Conservation (phyloP, 30 jellyfish, hydroid and myxozoan genomes). For the Catostylus mosaicus region DNA sequence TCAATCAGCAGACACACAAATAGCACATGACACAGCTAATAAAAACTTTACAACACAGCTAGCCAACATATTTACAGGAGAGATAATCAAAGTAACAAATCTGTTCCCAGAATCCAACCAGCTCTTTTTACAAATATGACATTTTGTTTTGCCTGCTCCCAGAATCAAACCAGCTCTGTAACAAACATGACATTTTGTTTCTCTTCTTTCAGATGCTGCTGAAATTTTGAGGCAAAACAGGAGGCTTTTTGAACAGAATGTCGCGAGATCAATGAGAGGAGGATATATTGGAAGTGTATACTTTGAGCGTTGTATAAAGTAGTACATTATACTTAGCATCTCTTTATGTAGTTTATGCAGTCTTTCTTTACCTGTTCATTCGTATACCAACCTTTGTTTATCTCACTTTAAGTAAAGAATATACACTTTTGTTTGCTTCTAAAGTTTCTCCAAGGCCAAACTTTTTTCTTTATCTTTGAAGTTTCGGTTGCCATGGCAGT, state of each 20-base stretch:
- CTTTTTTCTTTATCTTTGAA: no score
- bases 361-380: not conserved
- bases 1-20: no score
- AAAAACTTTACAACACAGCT: no score
- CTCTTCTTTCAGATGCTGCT: conserved; percentile 83
- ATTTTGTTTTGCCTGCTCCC: no score
- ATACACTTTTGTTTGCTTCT: not conserved
- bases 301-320: conserved; percentile 91
- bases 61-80: no score
- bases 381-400: not conserved
- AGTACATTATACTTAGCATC: not conserved
- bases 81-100: no score
- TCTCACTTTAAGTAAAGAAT: not conserved
- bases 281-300: conserved; percentile 97
- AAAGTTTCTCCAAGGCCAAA: no score
- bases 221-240: conserved; percentile 96
- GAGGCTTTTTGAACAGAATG: conserved; percentile 93
- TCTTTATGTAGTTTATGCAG: conserved; percentile 6
- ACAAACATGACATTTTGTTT: not conserved
- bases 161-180: no score
- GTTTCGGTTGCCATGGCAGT: not conserved
- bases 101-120: no score
- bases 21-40: no score
- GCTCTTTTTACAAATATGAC: no score
- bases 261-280: conserved; percentile 96